Evolutionary conservation across 2,113 vertebrate species (phyloP), one percentile per base, ranked within the genome.

Genomic region (Sceloporus undulatus): DNA sequence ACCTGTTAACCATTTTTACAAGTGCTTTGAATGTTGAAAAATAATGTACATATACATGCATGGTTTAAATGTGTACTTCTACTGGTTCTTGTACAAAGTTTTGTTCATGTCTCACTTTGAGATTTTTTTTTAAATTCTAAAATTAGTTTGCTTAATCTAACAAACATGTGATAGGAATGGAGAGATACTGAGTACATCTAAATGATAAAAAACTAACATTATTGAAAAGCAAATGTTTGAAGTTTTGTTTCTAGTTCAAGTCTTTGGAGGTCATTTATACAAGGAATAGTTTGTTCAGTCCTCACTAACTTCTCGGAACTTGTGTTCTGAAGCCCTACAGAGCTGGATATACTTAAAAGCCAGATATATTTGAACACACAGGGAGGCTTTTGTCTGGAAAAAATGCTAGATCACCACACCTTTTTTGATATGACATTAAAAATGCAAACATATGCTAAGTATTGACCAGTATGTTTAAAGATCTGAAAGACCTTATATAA

Each of bases 21-120:
- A 92, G 73, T 89, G 81, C 70, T 92, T 48, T 90, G 54, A 74
- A 77, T 54, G 10, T 87, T 75, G 87, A 80, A 90, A 90, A 59
- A 9, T 86, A 70, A 65, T 38, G 0, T 86, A 54, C 87, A 84
- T 70, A 79, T 27, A 25, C 29, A 78, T 42, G 56, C 88, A 68
- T 40, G 2, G 82, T 52, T 85, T 87, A 84, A 90, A 5, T 71
- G 42, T 54, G 42, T 76, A 29, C 52, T 68, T 56, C 90, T 59
- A 34, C 81, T 84, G 29, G 66, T 84, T 93, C 70, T 90, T 23
- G 9, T 66, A 84, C 68, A 90, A 68, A 80, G 88, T n/a, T 89
- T 89, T 38, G 81, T 90, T 73, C 42, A 73, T 81, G 40, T 86
- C 48, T 91, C 38, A 65, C 85, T 79, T 86, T 77, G 29, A 87